phyloP scores from a whole-genome alignment of 2,113 vertebrate species.

The Solea solea region DNA sequence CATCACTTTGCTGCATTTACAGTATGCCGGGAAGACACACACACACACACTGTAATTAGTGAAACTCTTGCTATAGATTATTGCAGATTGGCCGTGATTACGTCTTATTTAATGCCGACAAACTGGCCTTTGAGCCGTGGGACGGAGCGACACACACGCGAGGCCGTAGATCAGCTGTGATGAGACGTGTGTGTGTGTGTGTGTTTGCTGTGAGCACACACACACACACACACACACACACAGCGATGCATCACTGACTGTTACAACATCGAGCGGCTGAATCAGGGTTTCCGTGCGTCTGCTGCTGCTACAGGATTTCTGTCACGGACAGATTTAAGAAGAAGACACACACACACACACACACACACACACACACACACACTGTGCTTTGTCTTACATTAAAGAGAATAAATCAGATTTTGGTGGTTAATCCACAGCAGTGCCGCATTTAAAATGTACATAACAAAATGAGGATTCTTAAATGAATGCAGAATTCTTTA shows the following conservation, averaged over 20 bases:
- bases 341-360: neutral
- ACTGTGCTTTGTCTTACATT: too few relatives aligned
- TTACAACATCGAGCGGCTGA: slow-evolving; percentile 41
- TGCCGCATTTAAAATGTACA: too few relatives aligned
- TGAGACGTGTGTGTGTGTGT: slow-evolving; percentile 23
- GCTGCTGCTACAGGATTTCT: slow-evolving; percentile 34
- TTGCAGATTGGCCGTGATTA: slow-evolving; percentile 6
- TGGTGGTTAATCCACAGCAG: too few relatives aligned
- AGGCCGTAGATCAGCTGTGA: slow-evolving; percentile 38
- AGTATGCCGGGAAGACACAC: too few relatives aligned
- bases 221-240: neutral
- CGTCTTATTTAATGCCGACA: slow-evolving; percentile 20
- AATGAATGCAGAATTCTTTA: too few relatives aligned
- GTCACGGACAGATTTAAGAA: slow-evolving; percentile 40
- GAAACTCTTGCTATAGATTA: neutral
- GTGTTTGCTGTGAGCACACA: slow-evolving; percentile 43
- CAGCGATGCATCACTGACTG: too few relatives aligned
- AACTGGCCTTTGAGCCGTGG: neutral
- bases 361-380: too few relatives aligned
- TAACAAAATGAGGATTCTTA: too few relatives aligned
- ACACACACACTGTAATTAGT: slow-evolving; percentile 5
- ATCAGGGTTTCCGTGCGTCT: slow-evolving; percentile 45
- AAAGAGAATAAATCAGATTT: too few relatives aligned
- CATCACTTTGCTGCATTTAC: too few relatives aligned
- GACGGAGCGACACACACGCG: neutral